Conservation (phyloP, 1,140 invertebrate species). For the Octopus bimaculoides region DNA sequence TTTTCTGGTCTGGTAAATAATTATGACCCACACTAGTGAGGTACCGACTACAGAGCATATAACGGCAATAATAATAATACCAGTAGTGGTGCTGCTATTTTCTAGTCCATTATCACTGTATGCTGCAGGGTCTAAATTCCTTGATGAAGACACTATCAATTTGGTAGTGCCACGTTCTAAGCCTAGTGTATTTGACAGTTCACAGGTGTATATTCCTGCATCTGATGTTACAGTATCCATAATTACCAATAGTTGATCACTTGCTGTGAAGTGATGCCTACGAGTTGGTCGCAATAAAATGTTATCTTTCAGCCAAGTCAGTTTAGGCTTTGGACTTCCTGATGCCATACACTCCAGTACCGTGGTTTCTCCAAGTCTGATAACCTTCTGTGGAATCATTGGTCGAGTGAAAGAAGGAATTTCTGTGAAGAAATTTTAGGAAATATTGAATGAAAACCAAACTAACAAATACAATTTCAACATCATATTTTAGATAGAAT, state of each 20-base stretch:
- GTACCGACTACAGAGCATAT: constrained; percentile 86
- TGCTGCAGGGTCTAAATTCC: constrained; percentile 15
- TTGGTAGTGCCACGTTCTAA: constrained; percentile 62
- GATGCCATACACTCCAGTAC: constrained; percentile 85
- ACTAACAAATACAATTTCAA: too few relatives aligned
- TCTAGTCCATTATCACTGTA: constrained; percentile 25
- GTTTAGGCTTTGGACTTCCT: constrained; percentile 79
- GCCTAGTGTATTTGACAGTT: constrained; percentile 73
- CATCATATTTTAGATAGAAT: too few relatives aligned
- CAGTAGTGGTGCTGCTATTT: constrained; percentile 72
- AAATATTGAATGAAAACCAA: too few relatives aligned
- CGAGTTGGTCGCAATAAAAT: constrained; percentile 66
- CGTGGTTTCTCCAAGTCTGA: constrained; percentile 73
- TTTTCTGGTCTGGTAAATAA: constrained; percentile 79
- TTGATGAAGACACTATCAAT: constrained; percentile 41
- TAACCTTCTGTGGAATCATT: constrained; percentile 77
- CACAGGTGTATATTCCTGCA: constrained; percentile 82
- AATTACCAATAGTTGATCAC: constrained; percentile 84
- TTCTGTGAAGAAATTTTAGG: constrained; percentile 60
- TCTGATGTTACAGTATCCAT: constrained; percentile 74
- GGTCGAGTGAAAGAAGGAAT: constrained; percentile 80
- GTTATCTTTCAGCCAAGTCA: constrained; percentile 88
- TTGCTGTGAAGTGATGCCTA: constrained; percentile 78
- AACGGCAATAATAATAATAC: constrained; percentile 83
- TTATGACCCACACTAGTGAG: constrained; percentile 86